phyloP scores from a whole-genome alignment of 2,113 vertebrate genomes.

The Mastomys natalensis region DNA sequence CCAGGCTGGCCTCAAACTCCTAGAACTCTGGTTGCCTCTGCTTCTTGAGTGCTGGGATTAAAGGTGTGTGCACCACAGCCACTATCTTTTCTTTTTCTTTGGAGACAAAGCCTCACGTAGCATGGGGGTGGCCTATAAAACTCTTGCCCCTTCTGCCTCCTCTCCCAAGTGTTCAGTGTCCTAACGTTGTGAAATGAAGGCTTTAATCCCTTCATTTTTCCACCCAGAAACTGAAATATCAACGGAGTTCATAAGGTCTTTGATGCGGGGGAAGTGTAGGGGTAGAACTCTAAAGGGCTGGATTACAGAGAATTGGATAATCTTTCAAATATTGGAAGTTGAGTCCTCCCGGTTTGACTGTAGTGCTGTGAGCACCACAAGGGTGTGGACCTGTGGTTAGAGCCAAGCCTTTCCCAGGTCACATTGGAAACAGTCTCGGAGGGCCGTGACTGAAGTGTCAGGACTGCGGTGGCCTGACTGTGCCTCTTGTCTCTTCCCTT shows the following conservation, averaged over 20 bases:
- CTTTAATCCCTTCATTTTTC: not conserved
- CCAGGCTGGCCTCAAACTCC: not conserved
- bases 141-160: not conserved
- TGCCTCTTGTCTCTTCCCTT: conserved; percentile 58
- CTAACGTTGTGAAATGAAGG: not conserved
- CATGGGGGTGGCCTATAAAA: not conserved
- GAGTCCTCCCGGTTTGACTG: not conserved
- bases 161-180: not conserved
- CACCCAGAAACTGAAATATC: not conserved
- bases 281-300: not conserved
- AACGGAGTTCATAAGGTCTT: not conserved
- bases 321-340: not conserved
- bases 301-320: not conserved
- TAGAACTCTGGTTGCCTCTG: not conserved
- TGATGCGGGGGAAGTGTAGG: not conserved
- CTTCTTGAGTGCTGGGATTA: no score
- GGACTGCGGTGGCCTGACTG: not conserved
- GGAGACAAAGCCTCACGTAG: not conserved
- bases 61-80: not conserved
- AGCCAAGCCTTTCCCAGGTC: not conserved
- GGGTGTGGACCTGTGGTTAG: not conserved
- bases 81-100: not conserved
- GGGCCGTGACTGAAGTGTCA: not conserved
- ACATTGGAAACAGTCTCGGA: not conserved
- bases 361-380: not conserved